Percentiles rank a stretch among this genome's conserved stretches.
phyloP scores from a whole-genome alignment of 2,113 vertebrate species.

The Hypocryptadius cinnamomeus region DNA sequence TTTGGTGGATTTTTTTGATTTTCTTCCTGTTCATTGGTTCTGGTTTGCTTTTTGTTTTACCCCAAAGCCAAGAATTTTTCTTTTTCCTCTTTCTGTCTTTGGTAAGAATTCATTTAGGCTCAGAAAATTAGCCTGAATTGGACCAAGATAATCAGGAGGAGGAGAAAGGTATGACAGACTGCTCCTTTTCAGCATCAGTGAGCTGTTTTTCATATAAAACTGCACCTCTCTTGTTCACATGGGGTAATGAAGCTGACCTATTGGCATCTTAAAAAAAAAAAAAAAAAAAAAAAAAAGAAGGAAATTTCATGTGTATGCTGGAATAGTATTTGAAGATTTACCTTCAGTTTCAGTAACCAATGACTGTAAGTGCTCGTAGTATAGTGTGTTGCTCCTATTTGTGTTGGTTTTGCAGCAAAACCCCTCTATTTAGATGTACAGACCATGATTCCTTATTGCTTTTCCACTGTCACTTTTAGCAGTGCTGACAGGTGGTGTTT shows the following conservation, averaged over 20 bases:
- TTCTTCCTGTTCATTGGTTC: fast-evolving
- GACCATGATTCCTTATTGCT: background rate
- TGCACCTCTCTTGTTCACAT: background rate
- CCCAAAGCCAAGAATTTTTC: background rate
- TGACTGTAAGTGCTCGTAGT: background rate
- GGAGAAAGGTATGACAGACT: background rate
- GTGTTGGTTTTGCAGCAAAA: background rate
- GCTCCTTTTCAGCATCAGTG: background rate
- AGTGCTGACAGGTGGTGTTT: background rate
- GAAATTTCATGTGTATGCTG: background rate
- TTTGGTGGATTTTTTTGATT: background rate
- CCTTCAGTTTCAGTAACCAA: background rate
- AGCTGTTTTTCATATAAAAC: background rate
- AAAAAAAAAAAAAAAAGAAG: too few species aligned
- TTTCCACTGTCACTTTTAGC: background rate
- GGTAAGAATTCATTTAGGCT: background rate
- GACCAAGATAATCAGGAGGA: background rate
- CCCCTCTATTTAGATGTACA: background rate
- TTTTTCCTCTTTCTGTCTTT: background rate
- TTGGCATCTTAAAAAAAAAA: background rate
- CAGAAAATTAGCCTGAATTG: background rate
- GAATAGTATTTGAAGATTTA: background rate
- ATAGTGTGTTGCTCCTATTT: background rate
- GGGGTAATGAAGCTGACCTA: background rate
- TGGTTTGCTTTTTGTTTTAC: background rate